A percentile compares a stretch with the other conserved stretches of the same genome.
Conservation (phyloP, 2,888 invertebrate genomes). For the Caprella mutica region DNA sequence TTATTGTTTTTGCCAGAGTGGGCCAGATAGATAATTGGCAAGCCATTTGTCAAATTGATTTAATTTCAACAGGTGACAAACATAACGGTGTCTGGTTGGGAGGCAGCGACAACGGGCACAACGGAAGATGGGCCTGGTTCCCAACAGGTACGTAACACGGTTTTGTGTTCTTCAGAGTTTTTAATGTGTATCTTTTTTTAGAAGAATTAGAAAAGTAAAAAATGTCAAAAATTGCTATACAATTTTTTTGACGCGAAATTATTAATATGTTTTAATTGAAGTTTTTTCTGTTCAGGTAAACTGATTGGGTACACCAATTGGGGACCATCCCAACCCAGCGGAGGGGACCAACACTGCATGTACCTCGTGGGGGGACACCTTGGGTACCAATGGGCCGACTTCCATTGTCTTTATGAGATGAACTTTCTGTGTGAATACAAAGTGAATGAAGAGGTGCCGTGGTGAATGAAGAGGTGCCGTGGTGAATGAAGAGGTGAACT, state of each 20-base stretch:
- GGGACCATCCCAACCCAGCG: slow-evolving; percentile 35
- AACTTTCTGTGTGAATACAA: slow-evolving; percentile 34
- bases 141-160: slow-evolving; percentile 31
- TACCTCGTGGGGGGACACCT: slow-evolving; percentile 34
- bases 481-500: too few species aligned
- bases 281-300: slow-evolving; percentile 22
- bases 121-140: slow-evolving; percentile 34
- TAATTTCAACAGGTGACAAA: slow-evolving; percentile 26
- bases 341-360: slow-evolving; percentile 35
- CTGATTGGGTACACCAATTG: slow-evolving; percentile 30
- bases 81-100: slow-evolving; percentile 35
- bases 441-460: slow-evolving; percentile 25
- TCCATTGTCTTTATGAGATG: slow-evolving; percentile 35
- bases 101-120: slow-evolving; percentile 34
- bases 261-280: too few species aligned
- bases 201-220: too few species aligned
- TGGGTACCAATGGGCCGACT: slow-evolving; percentile 35
- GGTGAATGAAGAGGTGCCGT: too few species aligned
- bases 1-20: too few species aligned
- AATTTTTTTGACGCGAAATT: too few species aligned
- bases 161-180: background rate
- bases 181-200: background rate
- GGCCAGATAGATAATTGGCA: too few species aligned
- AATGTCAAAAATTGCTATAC: too few species aligned
- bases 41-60: background rate